Evolutionary conservation across 2,797 vertebrate genomes (phyloP), one percentile per base, ranked within the genome.

Genomic region (Aldrovandia affinis): DNA sequence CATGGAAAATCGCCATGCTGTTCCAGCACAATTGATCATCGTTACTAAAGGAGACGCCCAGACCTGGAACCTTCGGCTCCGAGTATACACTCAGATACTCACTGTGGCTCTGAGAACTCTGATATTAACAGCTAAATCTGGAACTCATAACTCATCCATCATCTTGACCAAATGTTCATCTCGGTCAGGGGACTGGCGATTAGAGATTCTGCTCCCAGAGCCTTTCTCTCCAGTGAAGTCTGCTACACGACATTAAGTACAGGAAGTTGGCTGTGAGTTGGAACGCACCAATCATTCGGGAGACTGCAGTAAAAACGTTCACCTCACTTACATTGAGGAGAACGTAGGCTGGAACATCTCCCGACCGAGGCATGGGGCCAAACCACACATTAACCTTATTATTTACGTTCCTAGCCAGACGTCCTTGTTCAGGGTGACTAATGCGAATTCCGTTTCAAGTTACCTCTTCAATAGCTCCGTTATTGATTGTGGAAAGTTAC

Each of bases 111-210:
- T 39, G 22, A 57, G 14, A 70, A 47, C 81, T 30, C 25, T 54
- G 54, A 81, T 73, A 52, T 77, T 36, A 39, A 79, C 87, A 81
- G 57, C 59, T 86, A 88, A 89, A 87, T 88, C 82, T 86, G 87
- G 89, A 25, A 81, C 87, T 89, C 88, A 88, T 86, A 89, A 88
- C 83, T 86, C 82, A 47, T 25, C 57, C 70, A 83, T 84, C 75
- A 83, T 68, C 20, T 50, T 81, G 78, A 30, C 70, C 44, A 59
- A 59, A 70, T 25, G 68, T 78, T 39, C 33, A 36, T 73, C 39
- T 78, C 73, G n/a, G 82, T 52, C 73, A 81, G 77, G 36, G 57
- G 42, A 73, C 55, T 61, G 50, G 4, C 30, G 15, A 83, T 47
- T 20, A 85, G 28, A 28, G 10, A 30, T 78, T 78, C n/a, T 30